Evolutionary conservation across 2,888 invertebrate species (phyloP).

Genomic region (Allophyes oxyacanthae): DNA sequence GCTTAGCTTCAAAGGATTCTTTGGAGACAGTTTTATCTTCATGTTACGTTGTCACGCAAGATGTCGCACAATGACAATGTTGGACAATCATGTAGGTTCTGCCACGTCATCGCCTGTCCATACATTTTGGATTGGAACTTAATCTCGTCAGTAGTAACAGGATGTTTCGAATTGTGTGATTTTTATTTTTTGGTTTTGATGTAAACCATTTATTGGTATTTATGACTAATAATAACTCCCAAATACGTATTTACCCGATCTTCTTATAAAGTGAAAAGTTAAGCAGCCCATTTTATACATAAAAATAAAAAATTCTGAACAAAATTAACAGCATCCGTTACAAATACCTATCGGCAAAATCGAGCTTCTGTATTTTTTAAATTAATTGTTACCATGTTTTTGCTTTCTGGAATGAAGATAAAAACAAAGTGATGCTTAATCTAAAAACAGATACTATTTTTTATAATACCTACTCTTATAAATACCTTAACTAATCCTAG

Average conservation of each 20-base stretch:
- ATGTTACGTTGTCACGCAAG: slow-evolving; percentile 79
- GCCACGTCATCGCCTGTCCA: slow-evolving; percentile 82
- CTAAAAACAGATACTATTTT: background rate
- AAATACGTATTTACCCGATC: too few species aligned
- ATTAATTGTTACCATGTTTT: too few species aligned
- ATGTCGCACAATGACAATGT: slow-evolving; percentile 84
- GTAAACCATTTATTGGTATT: too few species aligned
- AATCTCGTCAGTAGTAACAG: slow-evolving; percentile 77
- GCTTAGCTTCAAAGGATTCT: slow-evolving; percentile 78
- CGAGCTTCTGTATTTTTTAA: too few species aligned
- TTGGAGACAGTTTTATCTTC: slow-evolving; percentile 83
- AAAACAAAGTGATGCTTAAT: background rate
- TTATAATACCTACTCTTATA: slow-evolving; percentile 18
- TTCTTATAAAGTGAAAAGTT: too few species aligned
- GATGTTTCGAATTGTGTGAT: slow-evolving; percentile 64
- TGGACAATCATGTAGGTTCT: slow-evolving; percentile 68
- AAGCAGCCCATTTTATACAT: too few species aligned
- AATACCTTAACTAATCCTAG: slow-evolving; percentile 60
- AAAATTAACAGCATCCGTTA: too few species aligned
- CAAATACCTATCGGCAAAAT: too few species aligned
- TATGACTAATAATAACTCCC: too few species aligned
- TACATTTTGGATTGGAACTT: slow-evolving; percentile 80
- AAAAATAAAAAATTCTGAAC: too few species aligned
- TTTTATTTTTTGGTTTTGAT: slow-evolving; percentile 22
- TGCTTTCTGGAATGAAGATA: too few species aligned